These are phyloP conservation scores for Agrilus mali DNA, from an alignment of 2,888 invertebrate genomes.

Conservation along the genomic window DNA sequence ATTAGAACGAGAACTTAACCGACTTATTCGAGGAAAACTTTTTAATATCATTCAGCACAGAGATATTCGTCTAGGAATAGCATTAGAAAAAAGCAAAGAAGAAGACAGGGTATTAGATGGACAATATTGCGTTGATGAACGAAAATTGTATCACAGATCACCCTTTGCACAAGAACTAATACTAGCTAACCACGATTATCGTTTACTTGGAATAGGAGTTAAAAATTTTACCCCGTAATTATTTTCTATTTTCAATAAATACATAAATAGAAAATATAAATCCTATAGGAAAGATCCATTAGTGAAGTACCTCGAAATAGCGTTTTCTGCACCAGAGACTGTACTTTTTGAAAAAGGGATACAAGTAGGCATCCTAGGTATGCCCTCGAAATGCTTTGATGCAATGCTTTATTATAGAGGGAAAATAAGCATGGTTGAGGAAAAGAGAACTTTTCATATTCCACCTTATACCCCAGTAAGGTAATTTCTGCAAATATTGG, in stretches of 20 bases:
- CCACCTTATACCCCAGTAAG: no score
- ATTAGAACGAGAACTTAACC: conserved; percentile 47
- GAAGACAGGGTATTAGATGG: conserved; percentile 45
- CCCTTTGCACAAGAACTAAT: conserved; percentile 47
- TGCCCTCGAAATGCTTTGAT: conserved; percentile 41
- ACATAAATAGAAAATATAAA: background rate
- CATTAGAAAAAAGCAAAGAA: conserved; percentile 25
- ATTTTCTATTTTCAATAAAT: conserved; percentile 6
- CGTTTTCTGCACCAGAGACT: conserved; percentile 45
- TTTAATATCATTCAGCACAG: conserved; percentile 44
- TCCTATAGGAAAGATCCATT: conserved; percentile 30
- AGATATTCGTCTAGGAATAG: conserved; percentile 28
- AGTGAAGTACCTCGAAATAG: conserved; percentile 39
- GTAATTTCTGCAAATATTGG: no score
- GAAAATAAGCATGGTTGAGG: conserved; percentile 16
- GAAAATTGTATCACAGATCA: conserved; percentile 44
- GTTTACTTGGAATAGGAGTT: conserved; percentile 42
- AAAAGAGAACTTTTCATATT: no score
- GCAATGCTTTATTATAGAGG: conserved; percentile 37
- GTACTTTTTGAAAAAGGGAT: conserved; percentile 33
- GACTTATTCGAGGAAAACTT: conserved; percentile 45
- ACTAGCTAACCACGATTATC: conserved; percentile 44
- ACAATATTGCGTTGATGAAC: conserved; percentile 37
- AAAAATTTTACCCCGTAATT: conserved; percentile 25
- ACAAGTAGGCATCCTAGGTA: conserved; percentile 47